Evolutionary conservation across 2,113 vertebrate species (phyloP), one percentile per base, ranked within the genome.

Genomic region (Plestiodon gilberti): DNA sequence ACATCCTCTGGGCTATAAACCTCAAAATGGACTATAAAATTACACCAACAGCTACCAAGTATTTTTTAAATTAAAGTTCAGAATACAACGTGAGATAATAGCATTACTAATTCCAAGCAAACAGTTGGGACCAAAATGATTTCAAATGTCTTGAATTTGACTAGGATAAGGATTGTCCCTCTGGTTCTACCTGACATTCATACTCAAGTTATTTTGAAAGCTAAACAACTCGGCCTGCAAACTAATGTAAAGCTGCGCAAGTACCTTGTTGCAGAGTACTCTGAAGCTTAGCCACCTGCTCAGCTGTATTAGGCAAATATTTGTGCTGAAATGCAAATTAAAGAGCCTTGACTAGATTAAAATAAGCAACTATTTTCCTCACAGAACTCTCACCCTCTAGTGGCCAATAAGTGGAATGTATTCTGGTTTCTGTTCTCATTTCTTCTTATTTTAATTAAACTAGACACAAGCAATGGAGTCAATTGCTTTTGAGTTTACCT

Each of bases 311-410:
- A 70, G 14, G 35, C 38, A 43, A 78, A 25, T 78, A 33, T 52
- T 43, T 43, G 15, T 62, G 3, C 64, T 48, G 40, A 35, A 62
- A 61, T 73, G 9, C 25, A 35, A 55, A 59, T n/a, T 69, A 38
- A 38, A 69, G 2, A 67, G 5, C 30, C 30, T n/a, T 67, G 18
- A 78, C 38, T 30, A 38, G 43, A 28, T 15, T 33, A 17, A 48
- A 71, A 82, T 30, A 28, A 9, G 33, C 13, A 62, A 61, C 65
- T 48, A 48, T 59, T 78, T 86, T 40, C 1, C 43, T 28, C 74
- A 73, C 6, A 0, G 22, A 78, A 91, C 76, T 89, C 93, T 94
- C 78, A n/a, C 95, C 35, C 95, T 94, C 96, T 96, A 91, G 93
- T 94, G 96, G 92, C 25, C 70, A 25, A 79, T n/a, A 76, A 1